Percentiles rank a stretch among this genome's conserved stretches.
Evolutionary conservation across 2,113 vertebrate genomes (phyloP).

Genomic region (Rana temporaria): DNA sequence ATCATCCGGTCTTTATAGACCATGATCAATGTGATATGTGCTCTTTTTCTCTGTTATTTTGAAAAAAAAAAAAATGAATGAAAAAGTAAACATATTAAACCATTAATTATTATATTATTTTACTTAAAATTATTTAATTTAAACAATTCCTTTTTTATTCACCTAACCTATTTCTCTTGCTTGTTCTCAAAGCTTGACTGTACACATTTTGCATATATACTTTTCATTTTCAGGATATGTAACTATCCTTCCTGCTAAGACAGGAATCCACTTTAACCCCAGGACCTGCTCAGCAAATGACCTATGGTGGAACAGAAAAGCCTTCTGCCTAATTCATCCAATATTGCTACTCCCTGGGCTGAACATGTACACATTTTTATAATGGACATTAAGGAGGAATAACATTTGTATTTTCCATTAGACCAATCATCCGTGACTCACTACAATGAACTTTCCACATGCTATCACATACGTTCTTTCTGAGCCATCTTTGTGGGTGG

Average conservation of each 20-base stretch:
- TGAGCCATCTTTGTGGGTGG: conserved; percentile 41
- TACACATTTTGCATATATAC: neutral
- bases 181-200: neutral
- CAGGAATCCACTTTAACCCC: conserved; percentile 46
- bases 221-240: conserved; percentile 28
- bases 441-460: conserved; percentile 49
- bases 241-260: conserved; percentile 55
- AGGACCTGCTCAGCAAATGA: conserved; percentile 47
- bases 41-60: too few relatives aligned
- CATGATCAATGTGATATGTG: too few relatives aligned
- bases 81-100: neutral
- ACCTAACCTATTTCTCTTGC: neutral
- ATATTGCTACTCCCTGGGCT: conserved; percentile 32
- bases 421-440: conserved; percentile 57
- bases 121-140: neutral
- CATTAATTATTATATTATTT: neutral
- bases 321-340: conserved; percentile 45
- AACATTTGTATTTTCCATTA: conserved; percentile 59
- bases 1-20: too few relatives aligned
- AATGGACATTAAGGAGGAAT: conserved; percentile 56
- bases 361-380: conserved; percentile 53
- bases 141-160: conserved; percentile 4
- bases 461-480: conserved; percentile 45
- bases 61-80: too few relatives aligned
- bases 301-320: conserved; percentile 39